Evolutionary conservation across 2,113 vertebrate genomes (phyloP).

Genomic region (Lonchura striata): DNA sequence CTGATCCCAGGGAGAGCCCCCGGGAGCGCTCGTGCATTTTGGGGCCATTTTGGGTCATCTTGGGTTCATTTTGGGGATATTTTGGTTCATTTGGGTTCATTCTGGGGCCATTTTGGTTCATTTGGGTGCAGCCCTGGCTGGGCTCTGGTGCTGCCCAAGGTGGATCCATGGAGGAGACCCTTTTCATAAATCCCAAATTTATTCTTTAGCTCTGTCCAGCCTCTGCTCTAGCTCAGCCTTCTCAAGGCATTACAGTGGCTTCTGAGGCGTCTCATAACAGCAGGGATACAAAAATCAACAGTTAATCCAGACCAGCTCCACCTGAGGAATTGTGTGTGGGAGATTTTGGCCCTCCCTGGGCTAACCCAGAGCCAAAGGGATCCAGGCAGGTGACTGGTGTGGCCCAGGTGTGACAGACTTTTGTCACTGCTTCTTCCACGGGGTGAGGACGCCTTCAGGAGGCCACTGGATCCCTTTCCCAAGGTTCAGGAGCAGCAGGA

Average conservation of each 20-base stretch:
- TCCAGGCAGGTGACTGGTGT: background rate
- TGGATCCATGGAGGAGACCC: background rate
- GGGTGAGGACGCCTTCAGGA: background rate
- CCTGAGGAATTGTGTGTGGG: fast-evolving
- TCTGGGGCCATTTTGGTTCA: too few species aligned
- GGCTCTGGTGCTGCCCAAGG: too few species aligned
- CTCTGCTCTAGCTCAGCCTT: background rate
- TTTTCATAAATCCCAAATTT: background rate
- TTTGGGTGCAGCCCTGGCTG: too few species aligned
- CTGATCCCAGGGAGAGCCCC: too few species aligned
- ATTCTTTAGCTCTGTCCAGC: background rate
- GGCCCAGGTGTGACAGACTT: fast-evolving
- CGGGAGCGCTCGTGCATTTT: too few species aligned
- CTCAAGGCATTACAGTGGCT: background rate
- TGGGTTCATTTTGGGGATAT: too few species aligned
- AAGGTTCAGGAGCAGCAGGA: background rate
- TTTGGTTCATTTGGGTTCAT: too few species aligned
- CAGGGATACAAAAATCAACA: background rate
- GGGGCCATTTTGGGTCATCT: too few species aligned
- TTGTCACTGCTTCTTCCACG: background rate
- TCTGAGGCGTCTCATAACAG: background rate
- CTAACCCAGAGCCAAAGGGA: background rate
- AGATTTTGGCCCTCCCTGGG: background rate
- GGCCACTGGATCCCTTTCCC: background rate
- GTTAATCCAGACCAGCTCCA: background rate